A percentile compares a stretch with the other conserved stretches of the same genome.
phyloP scores from a whole-genome alignment of 1,140 invertebrate species.

The Caerostris darwini region DNA sequence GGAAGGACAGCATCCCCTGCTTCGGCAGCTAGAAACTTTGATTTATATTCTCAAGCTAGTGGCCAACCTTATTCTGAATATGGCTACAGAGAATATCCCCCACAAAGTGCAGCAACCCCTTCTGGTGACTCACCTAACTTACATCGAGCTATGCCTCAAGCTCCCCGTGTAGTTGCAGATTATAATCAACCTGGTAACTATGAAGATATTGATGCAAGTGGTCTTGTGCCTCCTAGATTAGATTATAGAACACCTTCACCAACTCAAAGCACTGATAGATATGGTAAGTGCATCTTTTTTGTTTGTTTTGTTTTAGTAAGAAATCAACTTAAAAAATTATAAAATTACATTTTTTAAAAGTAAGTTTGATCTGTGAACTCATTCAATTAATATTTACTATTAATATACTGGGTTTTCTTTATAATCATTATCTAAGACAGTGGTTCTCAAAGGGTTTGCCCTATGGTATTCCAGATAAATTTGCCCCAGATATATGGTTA shows the following conservation, averaged over 20 bases:
- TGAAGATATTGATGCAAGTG: constrained; percentile 85
- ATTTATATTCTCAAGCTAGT: constrained; percentile 56
- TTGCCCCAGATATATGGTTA: no score
- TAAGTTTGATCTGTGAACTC: no score
- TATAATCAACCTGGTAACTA: constrained; percentile 86
- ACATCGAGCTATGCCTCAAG: constrained; percentile 81
- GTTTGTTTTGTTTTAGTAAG: no score
- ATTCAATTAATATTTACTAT: no score
- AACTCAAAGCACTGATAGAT: constrained; percentile 85
- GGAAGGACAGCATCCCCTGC: constrained; percentile 74
- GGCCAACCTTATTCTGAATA: constrained; percentile 63
- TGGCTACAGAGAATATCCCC: constrained; percentile 76
- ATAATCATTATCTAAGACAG: no score
- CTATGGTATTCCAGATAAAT: no score
- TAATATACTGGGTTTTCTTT: no score
- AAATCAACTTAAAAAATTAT: no score
- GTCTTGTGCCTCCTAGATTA: constrained; percentile 85
- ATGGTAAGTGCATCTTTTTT: constrained; percentile 82
- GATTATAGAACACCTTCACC: constrained; percentile 88
- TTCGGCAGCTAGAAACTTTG: constrained; percentile 52
- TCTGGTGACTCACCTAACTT: constrained; percentile 84
- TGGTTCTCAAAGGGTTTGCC: no score
- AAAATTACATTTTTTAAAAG: no score
- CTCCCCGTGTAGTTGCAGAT: constrained; percentile 80
- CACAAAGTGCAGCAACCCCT: constrained; percentile 69